Evolutionary conservation across 2,113 vertebrate genomes (phyloP).

Genomic region (Myrmecophaga tridactyla): DNA sequence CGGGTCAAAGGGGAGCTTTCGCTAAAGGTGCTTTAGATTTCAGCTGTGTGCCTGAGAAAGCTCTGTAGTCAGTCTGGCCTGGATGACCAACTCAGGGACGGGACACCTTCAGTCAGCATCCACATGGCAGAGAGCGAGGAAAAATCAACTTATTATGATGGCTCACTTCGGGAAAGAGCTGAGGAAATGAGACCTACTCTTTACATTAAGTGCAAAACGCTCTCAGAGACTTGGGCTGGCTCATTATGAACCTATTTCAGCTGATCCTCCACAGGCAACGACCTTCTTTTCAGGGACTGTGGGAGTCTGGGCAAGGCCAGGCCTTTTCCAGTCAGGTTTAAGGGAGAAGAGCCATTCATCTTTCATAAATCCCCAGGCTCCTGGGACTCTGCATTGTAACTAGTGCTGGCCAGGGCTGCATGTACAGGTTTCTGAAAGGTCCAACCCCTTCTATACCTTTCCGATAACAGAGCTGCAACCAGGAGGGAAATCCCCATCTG

Average conservation of each 20-base stretch:
- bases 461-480: neutral
- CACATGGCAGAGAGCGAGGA: fast-evolving
- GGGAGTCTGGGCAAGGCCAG: neutral
- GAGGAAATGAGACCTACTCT: conserved; percentile 30
- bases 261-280: neutral
- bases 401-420: neutral
- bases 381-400: neutral
- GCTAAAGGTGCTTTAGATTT: conserved; percentile 25
- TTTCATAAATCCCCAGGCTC: conserved; percentile 33
- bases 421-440: neutral
- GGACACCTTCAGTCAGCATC: neutral
- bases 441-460: neutral
- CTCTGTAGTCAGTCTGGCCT: neutral
- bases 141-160: neutral
- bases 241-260: conserved; percentile 49
- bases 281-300: conserved; percentile 22
- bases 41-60: neutral
- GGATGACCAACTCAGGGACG: neutral
- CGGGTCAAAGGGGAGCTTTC: neutral
- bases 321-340: conserved; percentile 4
- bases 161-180: neutral
- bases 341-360: neutral
- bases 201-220: neutral
- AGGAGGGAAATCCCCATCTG: neutral
- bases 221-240: neutral